Percentiles rank a stretch among this genome's conserved stretches.
Conservation (phyloP, 2,888 invertebrate species). For the Amiota minor region DNA sequence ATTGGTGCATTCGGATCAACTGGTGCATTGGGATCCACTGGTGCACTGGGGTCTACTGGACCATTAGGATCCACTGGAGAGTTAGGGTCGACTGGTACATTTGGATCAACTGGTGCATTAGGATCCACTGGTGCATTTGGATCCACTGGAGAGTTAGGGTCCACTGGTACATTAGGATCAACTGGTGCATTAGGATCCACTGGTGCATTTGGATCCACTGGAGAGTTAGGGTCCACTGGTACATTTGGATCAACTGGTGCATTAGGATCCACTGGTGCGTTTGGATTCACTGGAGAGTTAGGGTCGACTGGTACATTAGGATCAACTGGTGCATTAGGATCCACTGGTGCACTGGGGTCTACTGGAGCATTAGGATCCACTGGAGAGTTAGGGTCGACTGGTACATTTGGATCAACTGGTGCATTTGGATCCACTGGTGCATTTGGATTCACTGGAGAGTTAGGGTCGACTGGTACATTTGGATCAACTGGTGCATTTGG, state of each 20-base stretch:
- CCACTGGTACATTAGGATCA: constrained; percentile 34
- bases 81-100: background rate
- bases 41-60: too few relatives aligned
- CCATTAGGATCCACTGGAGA: too few relatives aligned
- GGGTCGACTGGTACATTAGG: constrained; percentile 45
- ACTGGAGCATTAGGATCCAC: constrained; percentile 39
- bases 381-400: constrained; percentile 31
- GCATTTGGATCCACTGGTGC: constrained; percentile 37
- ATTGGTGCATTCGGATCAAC: too few relatives aligned
- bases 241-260: constrained; percentile 31
- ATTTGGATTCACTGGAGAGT: constrained; percentile 23
- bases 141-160: constrained; percentile 34
- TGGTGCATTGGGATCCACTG: too few relatives aligned
- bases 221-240: constrained; percentile 29
- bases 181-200: constrained; percentile 30
- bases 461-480: constrained; percentile 23
- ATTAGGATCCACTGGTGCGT: constrained; percentile 30
- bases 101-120: constrained; percentile 27
- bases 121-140: constrained; percentile 35
- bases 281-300: constrained; percentile 36
- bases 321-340: constrained; percentile 32
- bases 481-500: constrained; percentile 33
- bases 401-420: constrained; percentile 30
- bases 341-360: constrained; percentile 29
- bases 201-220: constrained; percentile 38